A percentile compares a stretch with the other conserved stretches of the same genome.
Evolutionary conservation across 2,888 invertebrate species (phyloP).

Genomic region (Chalcis sispes): DNA sequence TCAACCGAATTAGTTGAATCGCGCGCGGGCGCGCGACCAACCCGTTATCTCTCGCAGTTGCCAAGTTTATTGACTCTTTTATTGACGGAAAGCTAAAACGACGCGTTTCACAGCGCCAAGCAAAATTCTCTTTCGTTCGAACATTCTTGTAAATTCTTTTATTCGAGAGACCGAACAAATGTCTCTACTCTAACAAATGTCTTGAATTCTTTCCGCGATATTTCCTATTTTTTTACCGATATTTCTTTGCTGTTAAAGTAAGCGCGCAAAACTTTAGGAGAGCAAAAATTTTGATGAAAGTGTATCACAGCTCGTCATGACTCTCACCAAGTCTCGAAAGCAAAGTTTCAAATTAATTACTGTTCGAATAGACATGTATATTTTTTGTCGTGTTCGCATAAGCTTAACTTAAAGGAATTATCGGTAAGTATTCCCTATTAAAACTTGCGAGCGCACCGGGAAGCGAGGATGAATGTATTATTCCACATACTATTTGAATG

Average conservation of each 20-base stretch:
- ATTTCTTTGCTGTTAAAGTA: too few species aligned
- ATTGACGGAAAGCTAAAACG: constrained; percentile 23
- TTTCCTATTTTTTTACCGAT: too few species aligned
- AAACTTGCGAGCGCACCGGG: constrained; percentile 18
- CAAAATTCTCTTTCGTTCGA: constrained; percentile 19
- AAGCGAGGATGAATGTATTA: constrained; percentile 32
- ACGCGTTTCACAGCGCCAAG: constrained; percentile 14
- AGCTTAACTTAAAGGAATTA: not conserved
- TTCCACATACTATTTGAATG: constrained; percentile 30
- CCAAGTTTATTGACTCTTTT: constrained; percentile 34
- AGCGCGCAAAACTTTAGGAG: too few species aligned
- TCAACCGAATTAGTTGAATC: constrained; percentile 70
- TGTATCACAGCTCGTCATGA: too few species aligned
- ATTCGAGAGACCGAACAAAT: constrained; percentile 10
- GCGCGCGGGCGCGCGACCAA: constrained; percentile 50
- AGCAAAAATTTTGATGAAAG: too few species aligned
- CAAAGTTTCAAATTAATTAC: constrained; percentile 16
- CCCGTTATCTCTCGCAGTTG: constrained; percentile 16
- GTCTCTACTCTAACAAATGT: too few species aligned
- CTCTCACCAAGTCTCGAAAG: too few species aligned
- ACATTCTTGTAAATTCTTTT: constrained; percentile 16
- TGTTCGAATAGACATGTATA: constrained; percentile 1
- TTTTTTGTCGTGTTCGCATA: not conserved
- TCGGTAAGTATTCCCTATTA: constrained; percentile 15
- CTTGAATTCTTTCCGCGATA: too few species aligned